Evolutionary conservation across 2,113 vertebrate species (phyloP).

Genomic region (Petroica traversi): DNA sequence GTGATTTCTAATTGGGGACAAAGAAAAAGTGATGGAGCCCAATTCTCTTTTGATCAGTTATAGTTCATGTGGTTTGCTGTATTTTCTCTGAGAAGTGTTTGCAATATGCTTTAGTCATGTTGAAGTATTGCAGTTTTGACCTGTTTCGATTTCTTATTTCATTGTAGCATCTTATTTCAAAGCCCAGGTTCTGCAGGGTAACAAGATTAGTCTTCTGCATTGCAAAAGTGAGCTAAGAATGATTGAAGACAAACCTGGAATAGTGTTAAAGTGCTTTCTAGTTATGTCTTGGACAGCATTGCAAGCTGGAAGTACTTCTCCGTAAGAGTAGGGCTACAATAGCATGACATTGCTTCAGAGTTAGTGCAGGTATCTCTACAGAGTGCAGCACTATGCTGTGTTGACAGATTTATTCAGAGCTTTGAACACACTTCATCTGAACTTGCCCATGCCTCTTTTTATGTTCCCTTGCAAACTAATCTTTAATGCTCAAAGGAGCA

Average conservation of each 20-base stretch:
- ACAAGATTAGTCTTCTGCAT: slow-evolving; percentile 30
- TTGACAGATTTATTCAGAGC: slow-evolving; percentile 28
- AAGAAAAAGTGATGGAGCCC: background rate
- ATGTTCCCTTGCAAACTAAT: slow-evolving; percentile 2
- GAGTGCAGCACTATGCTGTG: background rate
- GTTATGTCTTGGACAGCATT: background rate
- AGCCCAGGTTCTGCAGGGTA: background rate
- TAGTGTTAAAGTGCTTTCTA: slow-evolving; percentile 33
- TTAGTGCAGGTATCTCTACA: background rate
- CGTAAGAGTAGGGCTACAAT: background rate
- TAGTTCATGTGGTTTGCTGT: background rate
- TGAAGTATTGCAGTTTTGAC: slow-evolving; percentile 30
- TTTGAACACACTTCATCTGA: slow-evolving; percentile 26
- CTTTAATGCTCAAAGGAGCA: background rate
- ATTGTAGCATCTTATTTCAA: slow-evolving; percentile 42
- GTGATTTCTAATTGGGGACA: background rate
- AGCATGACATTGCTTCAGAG: slow-evolving; percentile 3
- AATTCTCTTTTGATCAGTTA: background rate
- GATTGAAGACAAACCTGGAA: slow-evolving; percentile 39
- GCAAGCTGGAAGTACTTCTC: slow-evolving; percentile 17
- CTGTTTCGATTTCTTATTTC: slow-evolving; percentile 20
- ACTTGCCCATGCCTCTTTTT: slow-evolving; percentile 1
- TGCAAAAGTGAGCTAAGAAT: background rate
- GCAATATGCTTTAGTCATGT: slow-evolving; percentile 24
- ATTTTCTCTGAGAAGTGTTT: background rate